Percentiles rank a stretch among this genome's conserved stretches.
Evolutionary conservation across 2,888 invertebrate species (phyloP).

Genomic region (Caenorhabditis virilis): DNA sequence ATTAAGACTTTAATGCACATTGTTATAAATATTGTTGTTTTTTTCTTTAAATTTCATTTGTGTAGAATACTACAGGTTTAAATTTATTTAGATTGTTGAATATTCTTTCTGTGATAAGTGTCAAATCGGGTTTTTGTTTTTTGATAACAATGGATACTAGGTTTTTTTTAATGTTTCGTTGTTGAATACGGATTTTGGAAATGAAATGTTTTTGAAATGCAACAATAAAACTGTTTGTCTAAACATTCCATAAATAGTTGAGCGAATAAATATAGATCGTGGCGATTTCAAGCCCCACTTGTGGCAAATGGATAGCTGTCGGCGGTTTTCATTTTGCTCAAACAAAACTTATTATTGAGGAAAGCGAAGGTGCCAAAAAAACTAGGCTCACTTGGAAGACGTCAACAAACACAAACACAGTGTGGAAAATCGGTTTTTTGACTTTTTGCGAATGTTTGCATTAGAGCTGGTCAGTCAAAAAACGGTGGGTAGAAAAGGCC

Average conservation of each 20-base stretch:
- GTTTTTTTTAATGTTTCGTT: neutral
- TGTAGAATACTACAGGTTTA: no score
- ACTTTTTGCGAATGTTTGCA: constrained; percentile 37
- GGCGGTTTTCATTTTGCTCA: no score
- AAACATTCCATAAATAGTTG: no score
- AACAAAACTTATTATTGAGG: constrained; percentile 27
- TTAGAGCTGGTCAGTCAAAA: constrained; percentile 37
- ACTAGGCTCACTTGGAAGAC: no score
- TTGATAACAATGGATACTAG: neutral
- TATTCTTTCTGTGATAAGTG: no score
- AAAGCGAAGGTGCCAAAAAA: constrained; percentile 31
- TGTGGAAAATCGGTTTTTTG: constrained; percentile 35
- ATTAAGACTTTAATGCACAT: neutral
- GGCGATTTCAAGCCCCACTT: no score
- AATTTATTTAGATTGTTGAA: no score
- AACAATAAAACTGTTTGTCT: no score
- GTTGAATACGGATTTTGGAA: neutral
- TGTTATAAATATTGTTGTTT: neutral
- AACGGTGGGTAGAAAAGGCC: constrained; percentile 28
- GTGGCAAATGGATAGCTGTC: no score
- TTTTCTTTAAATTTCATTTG: no score
- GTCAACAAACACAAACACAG: constrained; percentile 33
- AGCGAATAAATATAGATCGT: no score
- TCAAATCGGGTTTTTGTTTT: neutral
- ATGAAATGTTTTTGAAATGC: no score